phyloP scores from a whole-genome alignment of 2,888 invertebrate species.

The Mellilla xanthometata region DNA sequence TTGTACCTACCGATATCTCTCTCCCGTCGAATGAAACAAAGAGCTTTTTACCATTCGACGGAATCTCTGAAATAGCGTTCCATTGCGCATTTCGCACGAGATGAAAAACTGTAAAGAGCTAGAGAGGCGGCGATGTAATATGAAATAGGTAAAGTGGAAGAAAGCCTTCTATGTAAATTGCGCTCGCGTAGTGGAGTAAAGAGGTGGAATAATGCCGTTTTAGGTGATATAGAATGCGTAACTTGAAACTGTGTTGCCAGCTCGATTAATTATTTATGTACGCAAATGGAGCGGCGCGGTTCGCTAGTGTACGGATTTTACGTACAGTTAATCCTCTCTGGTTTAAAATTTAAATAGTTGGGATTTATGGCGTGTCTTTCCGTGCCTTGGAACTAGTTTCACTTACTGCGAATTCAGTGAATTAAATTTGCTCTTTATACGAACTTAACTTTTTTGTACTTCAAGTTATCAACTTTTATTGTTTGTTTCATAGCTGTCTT shows the following conservation, averaged over 20 bases:
- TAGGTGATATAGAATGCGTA: constrained; percentile 28
- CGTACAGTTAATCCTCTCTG: constrained; percentile 28
- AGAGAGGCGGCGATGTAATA: constrained; percentile 39
- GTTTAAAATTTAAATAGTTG: constrained; percentile 30
- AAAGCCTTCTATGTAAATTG: constrained; percentile 32
- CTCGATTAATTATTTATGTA: constrained; percentile 34
- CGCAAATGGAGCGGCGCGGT: constrained; percentile 33
- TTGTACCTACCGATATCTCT: constrained; percentile 43
- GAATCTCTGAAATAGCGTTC: constrained; percentile 45
- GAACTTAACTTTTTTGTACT: too few relatives aligned
- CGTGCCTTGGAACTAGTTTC: constrained; percentile 1
- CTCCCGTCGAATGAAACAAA: constrained; percentile 48
- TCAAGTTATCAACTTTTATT: too few relatives aligned
- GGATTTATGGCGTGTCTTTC: constrained; percentile 12
- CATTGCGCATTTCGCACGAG: constrained; percentile 39
- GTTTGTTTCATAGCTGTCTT: too few relatives aligned
- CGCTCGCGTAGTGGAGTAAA: constrained; percentile 19
- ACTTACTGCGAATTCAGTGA: neutral
- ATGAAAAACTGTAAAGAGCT: constrained; percentile 35
- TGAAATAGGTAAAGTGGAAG: constrained; percentile 33
- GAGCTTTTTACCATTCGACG: constrained; percentile 31
- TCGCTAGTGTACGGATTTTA: constrained; percentile 33
- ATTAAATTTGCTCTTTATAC: too few relatives aligned
- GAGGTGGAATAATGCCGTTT: constrained; percentile 23
- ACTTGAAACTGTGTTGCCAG: constrained; percentile 28